Percentiles rank a stretch among this genome's conserved stretches.
phyloP scores from a whole-genome alignment of 35 echinoderm and acorn worm genomes.

The Holothuria glaberrima region DNA sequence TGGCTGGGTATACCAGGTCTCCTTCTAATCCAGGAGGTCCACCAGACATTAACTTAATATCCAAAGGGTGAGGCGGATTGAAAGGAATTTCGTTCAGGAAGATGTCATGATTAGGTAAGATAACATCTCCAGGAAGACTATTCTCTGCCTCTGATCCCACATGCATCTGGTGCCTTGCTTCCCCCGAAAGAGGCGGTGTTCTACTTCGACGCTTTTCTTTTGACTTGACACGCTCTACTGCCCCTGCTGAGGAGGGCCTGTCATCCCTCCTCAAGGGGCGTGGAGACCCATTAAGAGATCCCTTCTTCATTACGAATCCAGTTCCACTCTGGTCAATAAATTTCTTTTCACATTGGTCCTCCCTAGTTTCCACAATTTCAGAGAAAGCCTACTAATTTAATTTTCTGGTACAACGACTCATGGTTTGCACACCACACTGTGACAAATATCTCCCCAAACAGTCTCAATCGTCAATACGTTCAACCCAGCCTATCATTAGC shows the following conservation, averaged over 20 bases:
- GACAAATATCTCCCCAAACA: neutral
- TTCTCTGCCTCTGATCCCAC: conserved; percentile 40
- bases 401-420: neutral
- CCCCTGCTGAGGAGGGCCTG: conserved; percentile 40
- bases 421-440: neutral
- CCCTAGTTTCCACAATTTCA: neutral
- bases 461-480: neutral
- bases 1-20: conserved; percentile 50
- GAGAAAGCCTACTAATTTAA: conserved; percentile 31
- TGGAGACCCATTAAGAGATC: conserved; percentile 40
- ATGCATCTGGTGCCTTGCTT: conserved; percentile 12
- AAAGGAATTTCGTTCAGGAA: conserved; percentile 42
- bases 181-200: conserved; percentile 18
- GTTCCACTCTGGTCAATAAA: neutral
- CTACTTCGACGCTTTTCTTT: conserved; percentile 54
- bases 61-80: conserved; percentile 65
- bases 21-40: conserved; percentile 63
- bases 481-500: neutral
- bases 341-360: neutral
- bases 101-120: conserved; percentile 48
- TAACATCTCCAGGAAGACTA: conserved; percentile 45
- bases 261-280: conserved; percentile 44
- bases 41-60: conserved; percentile 76
- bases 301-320: conserved; percentile 28
- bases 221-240: conserved; percentile 35